phyloP scores from a whole-genome alignment of 2,888 invertebrate genomes.

The Pseudanteris insignis region DNA sequence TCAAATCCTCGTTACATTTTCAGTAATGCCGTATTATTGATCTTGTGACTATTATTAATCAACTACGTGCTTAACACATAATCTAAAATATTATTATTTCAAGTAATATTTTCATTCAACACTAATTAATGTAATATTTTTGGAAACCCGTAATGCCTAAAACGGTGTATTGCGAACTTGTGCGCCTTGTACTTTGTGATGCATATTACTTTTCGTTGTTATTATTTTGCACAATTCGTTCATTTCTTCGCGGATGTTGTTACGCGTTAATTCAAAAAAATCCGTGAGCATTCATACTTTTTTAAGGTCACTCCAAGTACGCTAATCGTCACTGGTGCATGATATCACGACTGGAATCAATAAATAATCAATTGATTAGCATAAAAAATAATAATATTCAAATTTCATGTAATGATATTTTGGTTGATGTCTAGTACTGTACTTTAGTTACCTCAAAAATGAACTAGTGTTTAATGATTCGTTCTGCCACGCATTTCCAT shows the following conservation, averaged over 20 bases:
- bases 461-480: slow-evolving; percentile 58
- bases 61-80: slow-evolving; percentile 42
- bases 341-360: slow-evolving; percentile 26
- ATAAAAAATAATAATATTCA: too few species aligned
- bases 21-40: slow-evolving; percentile 22
- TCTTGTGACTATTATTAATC: slow-evolving; percentile 28
- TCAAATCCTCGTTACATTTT: slow-evolving; percentile 32
- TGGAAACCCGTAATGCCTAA: slow-evolving; percentile 34
- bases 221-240: slow-evolving; percentile 8
- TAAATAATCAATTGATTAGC: background rate
- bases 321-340: slow-evolving; percentile 36
- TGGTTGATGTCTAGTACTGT: too few species aligned
- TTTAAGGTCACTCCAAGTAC: slow-evolving; percentile 35
- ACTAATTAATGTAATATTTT: slow-evolving; percentile 34
- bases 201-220: slow-evolving; percentile 10
- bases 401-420: background rate
- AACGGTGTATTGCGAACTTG: slow-evolving; percentile 42
- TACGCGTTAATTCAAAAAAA: slow-evolving; percentile 10
- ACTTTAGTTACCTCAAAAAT: slow-evolving; percentile 22
- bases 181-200: slow-evolving; percentile 42
- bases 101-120: slow-evolving; percentile 22
- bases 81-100: slow-evolving; percentile 32
- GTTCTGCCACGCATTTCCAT: slow-evolving; percentile 62
- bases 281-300: slow-evolving; percentile 25
- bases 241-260: slow-evolving; percentile 5